These are phyloP conservation scores for Ptilorrhoa leucosticta DNA, from an alignment of 2,113 vertebrate genomes.

Conservation along the genomic window DNA sequence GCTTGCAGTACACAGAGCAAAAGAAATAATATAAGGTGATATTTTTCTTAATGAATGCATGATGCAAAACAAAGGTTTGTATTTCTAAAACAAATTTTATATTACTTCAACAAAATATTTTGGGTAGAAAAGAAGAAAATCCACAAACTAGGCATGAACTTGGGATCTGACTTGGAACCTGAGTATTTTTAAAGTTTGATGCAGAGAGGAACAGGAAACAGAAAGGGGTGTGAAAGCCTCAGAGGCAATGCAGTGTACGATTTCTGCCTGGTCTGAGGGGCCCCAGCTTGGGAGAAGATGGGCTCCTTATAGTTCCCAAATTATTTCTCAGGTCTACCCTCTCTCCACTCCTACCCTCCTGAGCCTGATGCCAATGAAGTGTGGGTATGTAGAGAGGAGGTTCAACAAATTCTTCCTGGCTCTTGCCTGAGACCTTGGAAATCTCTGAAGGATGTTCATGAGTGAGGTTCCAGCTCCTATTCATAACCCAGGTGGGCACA, in stretches of 20 bases:
- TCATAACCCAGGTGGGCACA: background rate
- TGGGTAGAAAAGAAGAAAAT: background rate
- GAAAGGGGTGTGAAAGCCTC: background rate
- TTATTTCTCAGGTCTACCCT: background rate
- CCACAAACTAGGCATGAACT: background rate
- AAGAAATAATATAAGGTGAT: background rate
- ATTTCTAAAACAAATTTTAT: background rate
- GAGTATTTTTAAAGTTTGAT: background rate
- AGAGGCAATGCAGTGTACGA: background rate
- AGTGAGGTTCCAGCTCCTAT: background rate
- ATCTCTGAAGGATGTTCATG: background rate
- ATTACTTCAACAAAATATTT: background rate
- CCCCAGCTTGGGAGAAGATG: background rate
- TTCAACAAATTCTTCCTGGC: background rate
- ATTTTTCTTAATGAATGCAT: background rate
- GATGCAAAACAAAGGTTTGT: rapidly evolving
- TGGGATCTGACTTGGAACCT: background rate
- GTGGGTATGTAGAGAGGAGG: background rate
- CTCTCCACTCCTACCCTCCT: background rate
- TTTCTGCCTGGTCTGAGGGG: background rate
- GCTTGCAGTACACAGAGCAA: background rate
- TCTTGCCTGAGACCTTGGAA: background rate
- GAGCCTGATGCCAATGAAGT: background rate
- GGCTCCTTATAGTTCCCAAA: background rate
- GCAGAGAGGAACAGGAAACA: background rate